Evolutionary conservation across 2,113 vertebrate genomes (phyloP).

Genomic region (Platycercus adscitus): DNA sequence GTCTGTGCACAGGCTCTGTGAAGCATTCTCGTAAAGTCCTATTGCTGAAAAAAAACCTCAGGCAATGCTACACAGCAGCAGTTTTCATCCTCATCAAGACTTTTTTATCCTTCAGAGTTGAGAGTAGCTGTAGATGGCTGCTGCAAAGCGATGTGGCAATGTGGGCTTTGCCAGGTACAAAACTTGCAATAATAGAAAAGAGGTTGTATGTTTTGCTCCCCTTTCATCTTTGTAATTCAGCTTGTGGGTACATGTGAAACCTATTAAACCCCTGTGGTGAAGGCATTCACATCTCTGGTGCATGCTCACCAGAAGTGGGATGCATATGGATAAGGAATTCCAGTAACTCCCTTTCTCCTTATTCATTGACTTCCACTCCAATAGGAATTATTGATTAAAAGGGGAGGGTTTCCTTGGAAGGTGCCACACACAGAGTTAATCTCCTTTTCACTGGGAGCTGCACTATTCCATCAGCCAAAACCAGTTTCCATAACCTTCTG

Average conservation of each 20-base stretch:
- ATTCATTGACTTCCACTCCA: not conserved
- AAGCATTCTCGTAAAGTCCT: not conserved
- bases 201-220: not conserved
- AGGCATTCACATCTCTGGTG: not conserved
- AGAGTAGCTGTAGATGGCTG: not conserved
- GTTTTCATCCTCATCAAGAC: not conserved
- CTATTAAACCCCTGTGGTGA: slow-evolving; percentile 41
- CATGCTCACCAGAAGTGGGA: not conserved
- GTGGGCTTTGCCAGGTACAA: slow-evolving; percentile 27
- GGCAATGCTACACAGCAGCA: not conserved
- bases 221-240: slow-evolving; percentile 9
- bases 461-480: not conserved
- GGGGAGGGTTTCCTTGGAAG: not conserved
- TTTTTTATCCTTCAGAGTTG: not conserved
- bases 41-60: not conserved
- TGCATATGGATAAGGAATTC: slow-evolving; percentile 23
- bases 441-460: not conserved
- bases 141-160: not conserved
- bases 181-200: slow-evolving; percentile 44
- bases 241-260: slow-evolving; percentile 37
- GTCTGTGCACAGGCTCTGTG: not conserved
- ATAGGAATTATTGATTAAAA: not conserved
- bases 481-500: not conserved
- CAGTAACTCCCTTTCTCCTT: slow-evolving; percentile 9
- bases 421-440: not conserved